Evolutionary conservation across 2,113 vertebrate species (phyloP).

Genomic region (Clinocottus analis): DNA sequence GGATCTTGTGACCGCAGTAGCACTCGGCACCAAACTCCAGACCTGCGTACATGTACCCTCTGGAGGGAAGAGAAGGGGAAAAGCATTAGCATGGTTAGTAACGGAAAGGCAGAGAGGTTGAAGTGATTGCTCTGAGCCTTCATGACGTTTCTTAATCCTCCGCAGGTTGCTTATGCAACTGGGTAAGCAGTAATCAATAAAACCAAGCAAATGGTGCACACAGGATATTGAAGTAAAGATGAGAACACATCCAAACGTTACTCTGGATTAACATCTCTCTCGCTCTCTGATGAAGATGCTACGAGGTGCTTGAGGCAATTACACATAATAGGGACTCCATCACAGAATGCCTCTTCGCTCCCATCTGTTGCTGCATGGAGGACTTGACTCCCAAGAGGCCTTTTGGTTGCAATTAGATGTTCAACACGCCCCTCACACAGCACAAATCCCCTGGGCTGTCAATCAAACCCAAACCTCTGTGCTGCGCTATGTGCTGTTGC

Average conservation of each 20-base stretch:
- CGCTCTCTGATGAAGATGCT: constrained; percentile 23
- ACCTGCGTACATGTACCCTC: constrained; percentile 95
- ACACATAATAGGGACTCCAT: constrained; percentile 38
- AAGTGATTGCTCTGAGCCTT: constrained; percentile 28
- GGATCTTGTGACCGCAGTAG: constrained; percentile 97
- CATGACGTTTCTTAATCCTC: constrained; percentile 47
- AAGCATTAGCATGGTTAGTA: constrained; percentile 7
- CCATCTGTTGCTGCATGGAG: constrained; percentile 33
- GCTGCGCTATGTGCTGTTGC: constrained; percentile 44
- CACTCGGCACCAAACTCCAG: constrained; percentile 98
- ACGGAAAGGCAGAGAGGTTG: neutral
- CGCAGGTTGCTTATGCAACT: constrained; percentile 3
- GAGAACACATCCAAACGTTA: constrained; percentile 27
- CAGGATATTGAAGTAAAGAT: constrained; percentile 25
- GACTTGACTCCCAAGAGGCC: constrained; percentile 52
- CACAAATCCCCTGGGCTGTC: constrained; percentile 57
- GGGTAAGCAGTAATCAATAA: constrained; percentile 15
- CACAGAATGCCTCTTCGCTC: constrained; percentile 29
- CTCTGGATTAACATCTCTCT: constrained; percentile 12
- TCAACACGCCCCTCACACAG: constrained; percentile 46
- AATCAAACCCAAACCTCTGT: constrained; percentile 51
- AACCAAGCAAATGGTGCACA: constrained; percentile 21
- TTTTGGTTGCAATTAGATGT: constrained; percentile 66
- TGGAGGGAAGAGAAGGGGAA: constrained; percentile 55
- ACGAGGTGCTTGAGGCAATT: constrained; percentile 43